A percentile compares a stretch with the other conserved stretches of the same genome.
These are phyloP conservation scores for Eleutherodactylus coqui DNA, from an alignment of 2,797 vertebrate species.

Conservation along the genomic window DNA sequence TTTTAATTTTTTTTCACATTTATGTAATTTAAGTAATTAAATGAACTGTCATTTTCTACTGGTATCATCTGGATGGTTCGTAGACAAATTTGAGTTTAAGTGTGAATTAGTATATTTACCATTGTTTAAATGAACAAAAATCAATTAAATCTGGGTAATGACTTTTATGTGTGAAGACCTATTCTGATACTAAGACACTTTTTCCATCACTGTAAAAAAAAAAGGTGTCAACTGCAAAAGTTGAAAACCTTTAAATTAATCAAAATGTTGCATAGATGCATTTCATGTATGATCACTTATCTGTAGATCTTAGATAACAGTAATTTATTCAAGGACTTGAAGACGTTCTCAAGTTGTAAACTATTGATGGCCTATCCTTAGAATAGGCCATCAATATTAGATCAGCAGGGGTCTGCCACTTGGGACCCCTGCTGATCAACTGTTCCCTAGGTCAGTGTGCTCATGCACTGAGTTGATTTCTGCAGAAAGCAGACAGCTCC, in stretches of 20 bases:
- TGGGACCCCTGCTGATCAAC: no score
- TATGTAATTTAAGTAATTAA: not conserved
- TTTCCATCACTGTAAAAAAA: not conserved
- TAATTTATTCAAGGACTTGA: not conserved
- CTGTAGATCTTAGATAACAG: not conserved
- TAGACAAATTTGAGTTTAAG: not conserved
- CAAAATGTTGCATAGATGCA: not conserved
- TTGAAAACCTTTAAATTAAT: not conserved
- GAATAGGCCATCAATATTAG: no score
- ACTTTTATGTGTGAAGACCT: no score
- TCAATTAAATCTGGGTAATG: no score
- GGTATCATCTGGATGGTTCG: not conserved
- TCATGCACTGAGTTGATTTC: no score
- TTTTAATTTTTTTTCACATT: not conserved
- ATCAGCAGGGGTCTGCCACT: no score
- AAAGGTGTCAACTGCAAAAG: not conserved
- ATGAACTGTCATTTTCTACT: not conserved
- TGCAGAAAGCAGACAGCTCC: no score
- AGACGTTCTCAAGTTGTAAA: no score
- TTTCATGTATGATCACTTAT: not conserved
- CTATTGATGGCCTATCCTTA: no score
- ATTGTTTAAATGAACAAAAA: no score
- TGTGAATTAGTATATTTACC: not conserved
- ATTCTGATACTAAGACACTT: not conserved
- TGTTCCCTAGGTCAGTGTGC: no score